These are phyloP conservation scores for Leptinotarsa peninsularis DNA, from an alignment of 2,888 invertebrate genomes.

Conservation along the genomic window DNA sequence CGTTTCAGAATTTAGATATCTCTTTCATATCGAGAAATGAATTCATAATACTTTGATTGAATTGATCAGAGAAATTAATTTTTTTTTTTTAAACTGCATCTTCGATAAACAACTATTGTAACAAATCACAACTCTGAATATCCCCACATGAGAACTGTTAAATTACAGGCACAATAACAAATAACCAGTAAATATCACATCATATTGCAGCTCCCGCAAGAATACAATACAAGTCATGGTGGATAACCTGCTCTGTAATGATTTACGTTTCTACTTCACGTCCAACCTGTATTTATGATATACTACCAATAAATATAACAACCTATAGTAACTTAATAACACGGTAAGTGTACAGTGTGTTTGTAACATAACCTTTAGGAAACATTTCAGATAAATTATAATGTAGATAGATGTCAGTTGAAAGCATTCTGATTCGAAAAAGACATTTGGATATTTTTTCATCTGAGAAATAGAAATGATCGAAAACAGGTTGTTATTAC, in stretches of 20 bases:
- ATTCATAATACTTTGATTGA: no score
- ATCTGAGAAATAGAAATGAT: no score
- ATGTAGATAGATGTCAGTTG: no score
- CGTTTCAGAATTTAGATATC: no score
- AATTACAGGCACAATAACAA: slow-evolving; percentile 38
- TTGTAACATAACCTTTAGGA: neutral
- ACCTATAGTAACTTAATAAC: slow-evolving; percentile 20
- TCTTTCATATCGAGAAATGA: no score
- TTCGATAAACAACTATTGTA: slow-evolving; percentile 3
- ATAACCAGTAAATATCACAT: slow-evolving; percentile 39
- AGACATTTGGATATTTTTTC: no score
- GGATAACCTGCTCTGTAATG: slow-evolving; percentile 32
- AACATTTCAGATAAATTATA: neutral
- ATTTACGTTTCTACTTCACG: slow-evolving; percentile 25
- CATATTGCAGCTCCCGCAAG: slow-evolving; percentile 41
- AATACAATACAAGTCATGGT: slow-evolving; percentile 35
- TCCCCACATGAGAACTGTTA: slow-evolving; percentile 24
- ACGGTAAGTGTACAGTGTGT: slow-evolving; percentile 7
- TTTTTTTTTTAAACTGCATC: neutral
- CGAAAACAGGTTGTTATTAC: no score
- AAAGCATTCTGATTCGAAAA: no score
- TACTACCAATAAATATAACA: slow-evolving; percentile 21
- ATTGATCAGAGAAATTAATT: neutral
- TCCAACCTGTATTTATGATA: slow-evolving; percentile 26
- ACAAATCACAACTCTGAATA: neutral